Evolutionary conservation across 2,113 vertebrate species (phyloP).

Genomic region (Cromileptes altivelis): DNA sequence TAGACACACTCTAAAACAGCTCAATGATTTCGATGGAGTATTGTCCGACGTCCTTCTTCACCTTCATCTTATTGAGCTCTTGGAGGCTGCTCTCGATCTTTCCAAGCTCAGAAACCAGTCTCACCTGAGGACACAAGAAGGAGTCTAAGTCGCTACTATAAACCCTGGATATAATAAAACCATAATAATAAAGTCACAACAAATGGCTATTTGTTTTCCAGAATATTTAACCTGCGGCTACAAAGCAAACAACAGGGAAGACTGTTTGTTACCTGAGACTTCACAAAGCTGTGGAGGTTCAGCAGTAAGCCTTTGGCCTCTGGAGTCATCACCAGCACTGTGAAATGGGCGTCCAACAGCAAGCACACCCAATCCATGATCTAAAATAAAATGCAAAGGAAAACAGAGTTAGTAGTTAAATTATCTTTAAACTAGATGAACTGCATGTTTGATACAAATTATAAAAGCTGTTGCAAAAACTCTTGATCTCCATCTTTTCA

Average conservation of each 20-base stretch:
- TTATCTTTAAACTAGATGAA: background rate
- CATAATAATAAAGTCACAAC: background rate
- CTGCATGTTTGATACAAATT: background rate
- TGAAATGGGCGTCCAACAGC: constrained; percentile 95
- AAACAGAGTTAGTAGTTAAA: background rate
- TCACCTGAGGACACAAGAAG: constrained; percentile 83
- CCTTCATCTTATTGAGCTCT: constrained; percentile 86
- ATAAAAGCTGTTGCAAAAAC: background rate
- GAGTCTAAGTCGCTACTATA: background rate
- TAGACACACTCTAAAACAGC: constrained; percentile 86
- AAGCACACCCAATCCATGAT: constrained; percentile 97
- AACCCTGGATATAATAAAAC: background rate
- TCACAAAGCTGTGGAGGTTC: constrained; percentile 90
- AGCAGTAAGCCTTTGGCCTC: constrained; percentile 90
- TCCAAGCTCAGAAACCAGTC: constrained; percentile 92
- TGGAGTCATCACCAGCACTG: constrained; percentile 92
- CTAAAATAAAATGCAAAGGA: constrained; percentile 74
- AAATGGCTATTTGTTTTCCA: too few species aligned
- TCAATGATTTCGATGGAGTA: constrained; percentile 96
- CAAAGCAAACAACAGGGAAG: background rate
- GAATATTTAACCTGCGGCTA: background rate
- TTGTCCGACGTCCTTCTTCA: constrained; percentile 80
- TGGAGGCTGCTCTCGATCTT: constrained; percentile 93
- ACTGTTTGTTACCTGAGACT: constrained; percentile 87
- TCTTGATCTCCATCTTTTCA: background rate